A percentile compares a stretch with the other conserved stretches of the same genome.
Evolutionary conservation across 2,113 vertebrate species (phyloP).

Genomic region (Tringa solitaria): DNA sequence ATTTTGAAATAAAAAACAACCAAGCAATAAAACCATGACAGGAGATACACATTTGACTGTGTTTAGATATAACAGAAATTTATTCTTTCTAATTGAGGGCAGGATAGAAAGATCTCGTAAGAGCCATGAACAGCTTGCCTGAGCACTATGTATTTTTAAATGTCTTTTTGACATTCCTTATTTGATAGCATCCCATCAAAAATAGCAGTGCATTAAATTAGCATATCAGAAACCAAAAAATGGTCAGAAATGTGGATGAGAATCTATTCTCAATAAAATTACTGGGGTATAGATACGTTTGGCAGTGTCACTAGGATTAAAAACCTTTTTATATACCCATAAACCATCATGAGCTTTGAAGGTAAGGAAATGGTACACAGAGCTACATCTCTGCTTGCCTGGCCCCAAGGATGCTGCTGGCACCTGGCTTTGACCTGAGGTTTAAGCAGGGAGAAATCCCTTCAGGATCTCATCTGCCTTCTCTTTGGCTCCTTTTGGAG

Average conservation of each 20-base stretch:
- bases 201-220: background rate
- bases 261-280: background rate
- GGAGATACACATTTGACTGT: background rate
- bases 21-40: background rate
- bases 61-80: background rate
- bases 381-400: background rate
- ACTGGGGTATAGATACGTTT: background rate
- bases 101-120: background rate
- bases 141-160: background rate
- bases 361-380: background rate
- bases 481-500: background rate
- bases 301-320: background rate
- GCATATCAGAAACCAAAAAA: background rate
- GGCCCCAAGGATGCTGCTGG: background rate
- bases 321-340: background rate
- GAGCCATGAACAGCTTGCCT: background rate
- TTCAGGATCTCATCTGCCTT: background rate
- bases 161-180: background rate
- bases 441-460: background rate
- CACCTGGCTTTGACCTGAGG: background rate
- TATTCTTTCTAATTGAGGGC: background rate
- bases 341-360: background rate
- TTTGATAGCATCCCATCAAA: background rate
- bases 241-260: background rate
- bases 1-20: background rate